Conservation (phyloP, 1,140 invertebrate species). For the Panagrolaimus sp. region DNA sequence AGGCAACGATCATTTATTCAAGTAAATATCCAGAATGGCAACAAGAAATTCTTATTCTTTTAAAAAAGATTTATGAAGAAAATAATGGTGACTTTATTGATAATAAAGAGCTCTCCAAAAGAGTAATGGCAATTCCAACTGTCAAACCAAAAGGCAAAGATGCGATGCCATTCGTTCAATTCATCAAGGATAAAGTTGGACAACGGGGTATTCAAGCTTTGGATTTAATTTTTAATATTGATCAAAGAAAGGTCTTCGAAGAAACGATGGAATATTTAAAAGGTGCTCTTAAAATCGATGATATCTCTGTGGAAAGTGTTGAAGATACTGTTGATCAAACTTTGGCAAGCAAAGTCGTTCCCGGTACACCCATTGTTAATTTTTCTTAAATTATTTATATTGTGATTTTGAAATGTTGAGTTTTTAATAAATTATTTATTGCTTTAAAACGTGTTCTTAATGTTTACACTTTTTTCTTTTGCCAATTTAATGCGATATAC, state of each 20-base stretch:
- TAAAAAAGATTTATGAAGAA: slow-evolving; percentile 71
- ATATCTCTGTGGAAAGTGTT: background rate
- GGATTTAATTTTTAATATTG: background rate
- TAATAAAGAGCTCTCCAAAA: slow-evolving; percentile 78
- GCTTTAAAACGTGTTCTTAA: too few relatives aligned
- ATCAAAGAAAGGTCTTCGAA: background rate
- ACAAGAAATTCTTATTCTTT: slow-evolving; percentile 73
- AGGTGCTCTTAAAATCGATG: background rate
- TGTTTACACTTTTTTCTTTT: too few relatives aligned
- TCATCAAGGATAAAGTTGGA: slow-evolving; percentile 59
- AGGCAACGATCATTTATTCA: slow-evolving; percentile 81
- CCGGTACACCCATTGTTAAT: too few relatives aligned
- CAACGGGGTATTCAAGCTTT: background rate
- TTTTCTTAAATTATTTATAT: too few relatives aligned
- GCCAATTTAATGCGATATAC: too few relatives aligned
- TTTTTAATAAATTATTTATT: too few relatives aligned
- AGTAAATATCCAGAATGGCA: slow-evolving; percentile 92
- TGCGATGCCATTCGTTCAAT: slow-evolving; percentile 93
- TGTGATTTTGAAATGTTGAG: too few relatives aligned
- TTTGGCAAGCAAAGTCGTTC: too few relatives aligned
- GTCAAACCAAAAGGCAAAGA: slow-evolving; percentile 91
- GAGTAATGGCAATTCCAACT: slow-evolving; percentile 70
- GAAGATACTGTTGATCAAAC: background rate
- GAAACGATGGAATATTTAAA: background rate
- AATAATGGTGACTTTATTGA: slow-evolving; percentile 71